A percentile compares a stretch with the other conserved stretches of the same genome.
Conservation (phyloP, 2,797 vertebrate genomes). For the Pitangus sulphuratus region DNA sequence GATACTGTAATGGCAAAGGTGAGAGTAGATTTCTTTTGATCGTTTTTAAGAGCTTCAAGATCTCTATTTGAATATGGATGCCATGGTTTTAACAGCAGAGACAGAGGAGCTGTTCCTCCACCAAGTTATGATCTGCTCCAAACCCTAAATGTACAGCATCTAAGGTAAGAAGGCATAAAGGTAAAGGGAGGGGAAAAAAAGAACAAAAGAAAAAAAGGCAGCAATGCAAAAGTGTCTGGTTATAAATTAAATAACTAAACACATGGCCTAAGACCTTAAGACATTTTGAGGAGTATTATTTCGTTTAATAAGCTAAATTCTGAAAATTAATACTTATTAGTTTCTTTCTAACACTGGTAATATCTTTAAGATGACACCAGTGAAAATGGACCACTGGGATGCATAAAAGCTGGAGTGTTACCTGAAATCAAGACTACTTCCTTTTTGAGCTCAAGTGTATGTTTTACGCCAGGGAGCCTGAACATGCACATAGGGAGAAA, state of each 20-base stretch:
- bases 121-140: neutral
- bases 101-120: neutral
- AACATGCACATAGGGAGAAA: neutral
- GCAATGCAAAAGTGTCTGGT: neutral
- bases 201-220: neutral
- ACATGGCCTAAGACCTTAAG: neutral
- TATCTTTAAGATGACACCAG: neutral
- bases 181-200: accelerated
- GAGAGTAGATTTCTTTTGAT: neutral
- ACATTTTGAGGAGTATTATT: neutral
- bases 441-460: neutral
- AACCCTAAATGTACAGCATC: accelerated
- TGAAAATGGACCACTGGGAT: accelerated
- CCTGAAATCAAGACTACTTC: neutral
- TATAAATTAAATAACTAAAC: neutral
- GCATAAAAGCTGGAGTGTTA: neutral
- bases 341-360: neutral
- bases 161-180: neutral
- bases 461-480: neutral
- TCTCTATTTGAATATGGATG: neutral
- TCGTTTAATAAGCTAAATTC: neutral
- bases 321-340: neutral
- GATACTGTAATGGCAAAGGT: neutral
- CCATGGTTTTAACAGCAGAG: neutral
- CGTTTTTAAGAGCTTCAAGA: neutral